Percentiles rank a stretch among this genome's conserved stretches.
phyloP scores from a whole-genome alignment of 37 sponge, comb jelly and placozoan species.

The Cladorhizidae sp. region DNA sequence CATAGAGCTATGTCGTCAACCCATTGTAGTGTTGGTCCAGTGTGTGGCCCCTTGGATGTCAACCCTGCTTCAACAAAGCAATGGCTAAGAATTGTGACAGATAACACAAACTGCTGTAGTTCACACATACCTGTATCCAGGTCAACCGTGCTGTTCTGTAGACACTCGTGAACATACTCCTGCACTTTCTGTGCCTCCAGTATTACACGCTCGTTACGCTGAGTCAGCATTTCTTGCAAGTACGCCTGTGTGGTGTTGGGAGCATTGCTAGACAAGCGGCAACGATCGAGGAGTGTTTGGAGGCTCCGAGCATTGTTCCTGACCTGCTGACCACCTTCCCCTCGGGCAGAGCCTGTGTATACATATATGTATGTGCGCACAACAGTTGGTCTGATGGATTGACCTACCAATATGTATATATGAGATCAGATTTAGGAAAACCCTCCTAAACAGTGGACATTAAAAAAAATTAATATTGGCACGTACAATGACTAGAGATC shows the following conservation, averaged over 20 bases:
- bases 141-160: not conserved
- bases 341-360: not conserved
- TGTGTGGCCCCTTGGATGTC: too few species aligned
- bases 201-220: not conserved
- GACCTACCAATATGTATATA: too few species aligned
- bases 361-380: too few species aligned
- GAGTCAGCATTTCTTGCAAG: constrained; percentile 38
- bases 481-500: too few species aligned
- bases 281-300: constrained; percentile 18
- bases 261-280: not conserved
- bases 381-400: too few species aligned
- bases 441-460: too few species aligned
- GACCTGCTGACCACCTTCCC: constrained; percentile 38
- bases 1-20: too few species aligned
- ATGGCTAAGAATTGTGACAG: too few species aligned
- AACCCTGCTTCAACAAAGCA: too few species aligned
- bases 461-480: too few species aligned
- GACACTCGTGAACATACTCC: constrained; percentile 46
- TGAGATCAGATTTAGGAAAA: too few species aligned
- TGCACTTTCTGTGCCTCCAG: constrained; percentile 49
- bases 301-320: constrained; percentile 20
- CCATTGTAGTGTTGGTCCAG: too few species aligned
- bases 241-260: constrained; percentile 12
- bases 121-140: not conserved
- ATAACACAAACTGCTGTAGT: not conserved